A percentile compares a stretch with the other conserved stretches of the same genome.
These are phyloP conservation scores for Rhinolophus ferrumequinum DNA, from an alignment of 2,113 vertebrate genomes.

Conservation along the genomic window DNA sequence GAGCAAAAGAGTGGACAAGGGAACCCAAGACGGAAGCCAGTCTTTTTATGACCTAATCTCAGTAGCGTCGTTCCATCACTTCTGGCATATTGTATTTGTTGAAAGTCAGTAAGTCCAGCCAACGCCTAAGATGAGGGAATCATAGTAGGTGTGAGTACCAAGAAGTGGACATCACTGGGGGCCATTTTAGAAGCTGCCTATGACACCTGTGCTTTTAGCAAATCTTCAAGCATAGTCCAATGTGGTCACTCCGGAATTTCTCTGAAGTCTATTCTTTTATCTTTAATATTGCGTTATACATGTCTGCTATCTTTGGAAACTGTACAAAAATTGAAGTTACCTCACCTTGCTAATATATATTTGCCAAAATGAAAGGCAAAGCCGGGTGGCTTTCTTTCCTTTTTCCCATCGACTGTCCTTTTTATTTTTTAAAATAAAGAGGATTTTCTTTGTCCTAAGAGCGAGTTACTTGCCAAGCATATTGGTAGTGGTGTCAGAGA, in stretches of 20 bases:
- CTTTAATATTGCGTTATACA: not conserved
- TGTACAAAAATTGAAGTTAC: not conserved
- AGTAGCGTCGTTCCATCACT: not conserved
- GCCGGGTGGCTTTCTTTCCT: not conserved
- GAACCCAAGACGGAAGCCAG: not conserved
- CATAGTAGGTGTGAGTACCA: not conserved
- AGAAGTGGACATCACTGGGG: not conserved
- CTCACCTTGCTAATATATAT: not conserved
- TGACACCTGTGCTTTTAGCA: not conserved
- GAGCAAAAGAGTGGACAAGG: not conserved
- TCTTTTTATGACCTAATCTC: conserved; percentile 20
- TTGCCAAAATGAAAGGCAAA: not conserved
- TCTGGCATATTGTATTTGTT: not conserved
- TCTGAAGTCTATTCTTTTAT: not conserved
- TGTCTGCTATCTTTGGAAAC: not conserved
- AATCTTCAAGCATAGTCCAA: not conserved
- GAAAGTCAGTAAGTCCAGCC: not conserved
- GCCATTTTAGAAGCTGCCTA: not conserved
- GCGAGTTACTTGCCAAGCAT: not conserved
- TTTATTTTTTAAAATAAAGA: not conserved
- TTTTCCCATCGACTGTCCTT: not conserved
- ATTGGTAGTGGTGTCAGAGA: not conserved
- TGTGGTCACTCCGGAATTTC: not conserved
- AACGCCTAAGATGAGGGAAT: not conserved
- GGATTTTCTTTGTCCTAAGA: conserved; percentile 26